Conservation (phyloP, 2,888 invertebrate species). For the Oeneis ivallda region DNA sequence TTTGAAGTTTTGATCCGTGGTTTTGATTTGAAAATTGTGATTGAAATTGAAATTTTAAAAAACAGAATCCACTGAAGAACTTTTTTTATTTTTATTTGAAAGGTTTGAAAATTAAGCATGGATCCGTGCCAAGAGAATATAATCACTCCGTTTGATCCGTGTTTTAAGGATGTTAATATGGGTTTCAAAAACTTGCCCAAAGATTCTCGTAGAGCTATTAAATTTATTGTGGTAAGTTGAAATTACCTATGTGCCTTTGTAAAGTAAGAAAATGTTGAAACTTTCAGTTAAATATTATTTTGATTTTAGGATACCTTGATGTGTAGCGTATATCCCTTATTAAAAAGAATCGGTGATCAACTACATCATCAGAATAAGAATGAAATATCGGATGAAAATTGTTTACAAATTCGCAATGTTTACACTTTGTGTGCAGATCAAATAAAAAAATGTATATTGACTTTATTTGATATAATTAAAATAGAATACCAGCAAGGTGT, state of each 20-base stretch:
- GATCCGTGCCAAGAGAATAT: too few species aligned
- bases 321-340: slow-evolving; percentile 55
- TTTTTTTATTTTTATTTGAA: too few species aligned
- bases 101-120: too few species aligned
- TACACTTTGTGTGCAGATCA: slow-evolving; percentile 67
- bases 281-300: neutral
- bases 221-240: slow-evolving; percentile 55
- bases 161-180: neutral
- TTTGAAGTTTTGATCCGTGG: too few species aligned
- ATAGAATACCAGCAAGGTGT: slow-evolving; percentile 54
- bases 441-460: slow-evolving; percentile 65
- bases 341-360: slow-evolving; percentile 52
- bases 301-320: slow-evolving; percentile 56
- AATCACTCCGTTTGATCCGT: neutral
- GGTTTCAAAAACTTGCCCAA: slow-evolving; percentile 35
- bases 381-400: slow-evolving; percentile 39
- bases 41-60: too few species aligned
- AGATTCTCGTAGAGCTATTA: slow-evolving; percentile 55
- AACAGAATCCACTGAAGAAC: too few species aligned
- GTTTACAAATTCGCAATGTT: slow-evolving; percentile 54
- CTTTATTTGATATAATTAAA: slow-evolving; percentile 66
- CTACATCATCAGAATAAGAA: slow-evolving; percentile 43
- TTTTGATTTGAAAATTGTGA: too few species aligned
- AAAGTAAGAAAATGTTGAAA: neutral
- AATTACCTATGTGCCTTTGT: too few species aligned